Evolutionary conservation across 2,888 invertebrate species (phyloP).

Genomic region (Timema cristinae): DNA sequence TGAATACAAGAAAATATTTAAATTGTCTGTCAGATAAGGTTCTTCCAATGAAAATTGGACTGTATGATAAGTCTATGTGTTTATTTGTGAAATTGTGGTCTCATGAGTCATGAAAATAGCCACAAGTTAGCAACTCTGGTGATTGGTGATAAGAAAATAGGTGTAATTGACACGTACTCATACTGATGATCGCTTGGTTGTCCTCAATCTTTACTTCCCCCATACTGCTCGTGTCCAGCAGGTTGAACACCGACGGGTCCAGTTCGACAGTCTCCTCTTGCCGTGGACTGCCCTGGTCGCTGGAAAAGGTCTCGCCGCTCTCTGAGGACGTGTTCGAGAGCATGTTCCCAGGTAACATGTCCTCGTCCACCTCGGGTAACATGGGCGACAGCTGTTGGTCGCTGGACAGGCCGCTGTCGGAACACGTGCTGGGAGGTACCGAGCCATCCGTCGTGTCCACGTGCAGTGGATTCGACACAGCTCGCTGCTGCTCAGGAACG

Average conservation of each 20-base stretch:
- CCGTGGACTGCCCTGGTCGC: conserved; percentile 21
- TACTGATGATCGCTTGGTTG: conserved; percentile 31
- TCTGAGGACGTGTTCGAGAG: conserved; percentile 15
- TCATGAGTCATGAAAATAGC: too few species aligned
- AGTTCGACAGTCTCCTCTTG: conserved; percentile 28
- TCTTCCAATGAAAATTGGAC: too few species aligned
- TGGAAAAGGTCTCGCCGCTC: conserved; percentile 10
- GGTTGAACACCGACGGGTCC: conserved; percentile 28
- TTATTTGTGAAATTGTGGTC: too few species aligned
- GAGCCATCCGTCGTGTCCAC: conserved; percentile 14
- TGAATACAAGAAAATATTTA: too few species aligned
- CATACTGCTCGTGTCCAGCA: conserved; percentile 28
- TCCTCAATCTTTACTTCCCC: conserved; percentile 31
- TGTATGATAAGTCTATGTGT: too few species aligned
- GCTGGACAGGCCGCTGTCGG: conserved; percentile 68
- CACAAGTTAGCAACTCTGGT: background rate
- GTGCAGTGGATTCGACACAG: conserved; percentile 16
- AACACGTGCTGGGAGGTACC: conserved; percentile 45
- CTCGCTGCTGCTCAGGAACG: conserved; percentile 41
- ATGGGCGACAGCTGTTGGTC: conserved; percentile 43
- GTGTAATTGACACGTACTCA: conserved; percentile 25
- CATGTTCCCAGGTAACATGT: conserved; percentile 18
- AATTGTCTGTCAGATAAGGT: too few species aligned
- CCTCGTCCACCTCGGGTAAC: conserved; percentile 26
- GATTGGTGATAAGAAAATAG: background rate